A percentile compares a stretch with the other conserved stretches of the same genome.
Conservation (phyloP, 2,113 vertebrate genomes). For the Corapipo altera region DNA sequence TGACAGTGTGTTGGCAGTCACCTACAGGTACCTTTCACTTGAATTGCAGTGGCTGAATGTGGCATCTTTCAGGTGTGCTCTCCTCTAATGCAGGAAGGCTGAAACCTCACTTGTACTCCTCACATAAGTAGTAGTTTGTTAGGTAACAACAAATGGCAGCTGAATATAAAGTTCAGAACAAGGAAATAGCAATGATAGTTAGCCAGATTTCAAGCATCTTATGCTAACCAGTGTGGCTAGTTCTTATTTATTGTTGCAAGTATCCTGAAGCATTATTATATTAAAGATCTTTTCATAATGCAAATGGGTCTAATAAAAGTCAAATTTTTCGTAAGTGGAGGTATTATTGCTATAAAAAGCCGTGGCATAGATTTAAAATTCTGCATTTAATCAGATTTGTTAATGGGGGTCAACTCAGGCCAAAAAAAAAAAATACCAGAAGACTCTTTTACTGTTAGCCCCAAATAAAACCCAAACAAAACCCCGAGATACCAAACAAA, state of each 20-base stretch:
- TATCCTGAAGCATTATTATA: neutral
- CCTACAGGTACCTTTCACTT: neutral
- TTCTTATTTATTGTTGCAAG: neutral
- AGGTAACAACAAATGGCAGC: neutral
- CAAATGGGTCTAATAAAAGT: neutral
- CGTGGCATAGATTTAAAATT: neutral
- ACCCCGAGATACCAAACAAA: too few relatives aligned
- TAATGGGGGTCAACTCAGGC: neutral
- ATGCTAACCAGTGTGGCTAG: neutral
- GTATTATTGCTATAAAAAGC: neutral
- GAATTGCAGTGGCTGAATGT: neutral
- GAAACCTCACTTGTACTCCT: accelerated
- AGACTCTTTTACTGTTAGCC: neutral
- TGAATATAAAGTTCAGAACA: neutral
- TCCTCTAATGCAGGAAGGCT: neutral
- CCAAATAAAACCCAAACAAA: neutral
- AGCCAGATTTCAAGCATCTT: neutral
- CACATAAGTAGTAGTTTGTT: neutral
- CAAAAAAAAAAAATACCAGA: neutral
- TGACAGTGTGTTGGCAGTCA: accelerated
- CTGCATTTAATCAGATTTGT: neutral
- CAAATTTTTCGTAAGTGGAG: neutral
- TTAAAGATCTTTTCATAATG: neutral
- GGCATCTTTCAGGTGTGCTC: neutral
- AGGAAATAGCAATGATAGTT: neutral